Evolutionary conservation across 2,113 vertebrate species (phyloP), one percentile per base, ranked within the genome.

Genomic region (Pongo pygmaeus): DNA sequence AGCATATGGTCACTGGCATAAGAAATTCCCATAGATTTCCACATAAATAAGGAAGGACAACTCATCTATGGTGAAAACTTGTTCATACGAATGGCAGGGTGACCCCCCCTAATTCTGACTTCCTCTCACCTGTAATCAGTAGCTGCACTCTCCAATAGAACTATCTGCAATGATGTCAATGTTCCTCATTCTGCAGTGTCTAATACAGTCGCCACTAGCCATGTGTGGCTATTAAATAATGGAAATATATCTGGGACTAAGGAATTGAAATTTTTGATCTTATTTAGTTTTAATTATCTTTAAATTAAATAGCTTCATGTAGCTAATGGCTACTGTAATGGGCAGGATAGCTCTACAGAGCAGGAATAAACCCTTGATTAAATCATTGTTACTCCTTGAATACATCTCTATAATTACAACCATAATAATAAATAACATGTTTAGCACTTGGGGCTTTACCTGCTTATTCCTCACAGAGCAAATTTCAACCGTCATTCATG

Each of bases 261-360:
- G 55, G n/a, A 74, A 27, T 6, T 84, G 25, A 86, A 78, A 67
- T 72, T 83, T 83, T 59, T 5, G 17, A 80, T 88, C 84, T 84
- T 30, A 94, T 61, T 95, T 74, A 25, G n/a, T 84, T 94, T 94
- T 64, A 69, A 80, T 69, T 70, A 72, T 48, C 16, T 93, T 75
- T 61, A n/a, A 84, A 88, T 72, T 57, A 77, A 12, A 43, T 55
- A 89, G n/a, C n/a, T 80, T 43, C 46, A 22, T 85, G 3, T 87
- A 40, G 27, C 32, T 43, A 77, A 27, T 80, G 6, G 40, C 16
- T 84, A 30, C 25, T 46, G 1, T 3, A 87, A 32, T 72, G 11
- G 16, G 25, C 30, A 85, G 3, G 17, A 0, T 1, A 72, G 27
- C 30, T 57, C 67, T 86, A 22, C 3, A 70, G 27, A 95, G 43